Evolutionary conservation across 1,140 invertebrate genomes (phyloP).

Genomic region (Drosophila chauvacae): DNA sequence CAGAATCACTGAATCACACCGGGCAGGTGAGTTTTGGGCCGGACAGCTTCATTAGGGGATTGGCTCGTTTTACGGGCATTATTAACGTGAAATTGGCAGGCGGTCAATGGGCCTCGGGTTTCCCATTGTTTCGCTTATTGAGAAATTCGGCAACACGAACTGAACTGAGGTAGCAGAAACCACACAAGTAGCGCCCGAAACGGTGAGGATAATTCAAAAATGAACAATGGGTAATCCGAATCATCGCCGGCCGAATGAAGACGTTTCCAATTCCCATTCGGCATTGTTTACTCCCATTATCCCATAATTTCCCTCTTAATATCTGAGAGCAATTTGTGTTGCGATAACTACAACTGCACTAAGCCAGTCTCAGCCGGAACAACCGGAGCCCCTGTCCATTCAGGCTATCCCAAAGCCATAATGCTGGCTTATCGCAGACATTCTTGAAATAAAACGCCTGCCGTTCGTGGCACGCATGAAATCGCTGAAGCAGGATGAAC

Average conservation of each 20-base stretch:
- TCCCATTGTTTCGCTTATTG: slow-evolving; percentile 53
- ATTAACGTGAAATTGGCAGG: slow-evolving; percentile 56
- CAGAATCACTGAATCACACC: slow-evolving; percentile 24
- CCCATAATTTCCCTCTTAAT: slow-evolving; percentile 29
- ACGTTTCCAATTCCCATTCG: slow-evolving; percentile 36
- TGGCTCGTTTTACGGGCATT: slow-evolving; percentile 75
- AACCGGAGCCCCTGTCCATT: slow-evolving; percentile 13
- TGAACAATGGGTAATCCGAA: slow-evolving; percentile 51
- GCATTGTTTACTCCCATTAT: slow-evolving; percentile 24
- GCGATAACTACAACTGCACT: slow-evolving; percentile 22
- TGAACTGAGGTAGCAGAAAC: slow-evolving; percentile 25
- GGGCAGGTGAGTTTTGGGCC: slow-evolving; percentile 49
- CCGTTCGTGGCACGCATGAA: slow-evolving; percentile 56
- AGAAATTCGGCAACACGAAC: slow-evolving; percentile 23
- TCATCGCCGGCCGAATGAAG: slow-evolving; percentile 29
- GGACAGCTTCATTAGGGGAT: slow-evolving; percentile 66
- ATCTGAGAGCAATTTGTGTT: slow-evolving; percentile 40
- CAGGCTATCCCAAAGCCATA: slow-evolving; percentile 48
- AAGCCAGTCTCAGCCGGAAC: slow-evolving; percentile 30
- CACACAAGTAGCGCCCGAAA: slow-evolving; percentile 44
- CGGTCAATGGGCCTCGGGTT: slow-evolving; percentile 47
- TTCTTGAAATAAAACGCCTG: slow-evolving; percentile 57
- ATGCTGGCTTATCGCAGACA: slow-evolving; percentile 63
- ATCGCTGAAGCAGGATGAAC: slow-evolving; percentile 35
- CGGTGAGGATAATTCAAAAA: slow-evolving; percentile 20